phyloP scores from a whole-genome alignment of 2,888 invertebrate species.

The Imbricaverruca yamaguchii region DNA sequence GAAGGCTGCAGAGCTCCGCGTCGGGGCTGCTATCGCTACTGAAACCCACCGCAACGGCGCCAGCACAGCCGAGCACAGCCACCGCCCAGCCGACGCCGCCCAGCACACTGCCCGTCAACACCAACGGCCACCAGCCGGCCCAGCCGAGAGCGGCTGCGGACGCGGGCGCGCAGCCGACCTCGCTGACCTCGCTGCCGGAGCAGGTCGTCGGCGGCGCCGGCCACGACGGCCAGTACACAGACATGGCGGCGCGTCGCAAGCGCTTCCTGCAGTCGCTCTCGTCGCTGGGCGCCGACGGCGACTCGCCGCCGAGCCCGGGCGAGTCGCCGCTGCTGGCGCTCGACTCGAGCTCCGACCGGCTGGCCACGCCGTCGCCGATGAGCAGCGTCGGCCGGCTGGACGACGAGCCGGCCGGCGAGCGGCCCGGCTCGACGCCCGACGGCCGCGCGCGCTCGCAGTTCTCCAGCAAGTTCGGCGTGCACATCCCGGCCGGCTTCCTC shows the following conservation, averaged over 20 bases:
- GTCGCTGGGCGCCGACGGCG: not conserved
- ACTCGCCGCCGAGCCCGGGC: conserved; percentile 5
- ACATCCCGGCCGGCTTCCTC: conserved; percentile 21
- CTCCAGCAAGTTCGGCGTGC: conserved; percentile 13
- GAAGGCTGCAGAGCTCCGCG: not conserved
- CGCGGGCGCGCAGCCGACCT: not conserved
- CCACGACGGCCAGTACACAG: not conserved
- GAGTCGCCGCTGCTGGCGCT: conserved; percentile 16
- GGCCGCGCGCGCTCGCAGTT: conserved; percentile 7
- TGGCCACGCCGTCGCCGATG: conserved; percentile 16
- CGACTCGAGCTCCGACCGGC: conserved; percentile 1
- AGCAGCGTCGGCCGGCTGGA: conserved; percentile 10
- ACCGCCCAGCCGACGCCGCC: not conserved
- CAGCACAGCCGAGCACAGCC: not conserved
- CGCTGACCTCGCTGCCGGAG: not conserved
- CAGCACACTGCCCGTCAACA: not conserved
- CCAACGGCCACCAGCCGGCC: not conserved
- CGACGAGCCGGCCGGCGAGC: not conserved
- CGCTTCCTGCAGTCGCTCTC: not conserved
- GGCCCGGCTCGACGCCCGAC: conserved; percentile 7
- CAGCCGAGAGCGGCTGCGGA: not conserved
- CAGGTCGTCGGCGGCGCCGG: not conserved
- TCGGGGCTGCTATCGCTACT: not conserved
- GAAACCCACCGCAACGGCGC: not conserved
- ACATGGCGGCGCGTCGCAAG: not conserved